These are phyloP conservation scores for Sminthurinus aureus DNA, from an alignment of 2,888 invertebrate species.

Conservation along the genomic window DNA sequence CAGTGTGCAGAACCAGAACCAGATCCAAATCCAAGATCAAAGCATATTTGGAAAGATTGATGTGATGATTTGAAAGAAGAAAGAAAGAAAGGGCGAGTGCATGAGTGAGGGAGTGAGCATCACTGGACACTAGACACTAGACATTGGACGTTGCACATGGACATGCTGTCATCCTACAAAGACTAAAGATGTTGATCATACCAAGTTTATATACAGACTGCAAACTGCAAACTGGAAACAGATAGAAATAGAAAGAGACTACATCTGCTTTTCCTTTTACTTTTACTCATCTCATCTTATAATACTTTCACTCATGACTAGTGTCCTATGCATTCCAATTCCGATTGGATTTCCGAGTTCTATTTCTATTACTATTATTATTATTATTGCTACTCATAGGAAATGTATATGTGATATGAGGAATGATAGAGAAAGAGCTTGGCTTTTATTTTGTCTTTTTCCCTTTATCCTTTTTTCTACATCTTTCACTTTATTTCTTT, in stretches of 20 bases:
- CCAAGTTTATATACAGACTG: no score
- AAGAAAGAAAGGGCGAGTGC: background rate
- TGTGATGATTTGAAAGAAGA: conserved; percentile 31
- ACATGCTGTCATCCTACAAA: background rate
- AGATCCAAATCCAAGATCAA: conserved; percentile 22
- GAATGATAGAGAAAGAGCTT: background rate
- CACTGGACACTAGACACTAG: background rate
- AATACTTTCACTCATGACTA: background rate
- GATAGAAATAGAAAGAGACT: no score
- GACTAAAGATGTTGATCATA: background rate
- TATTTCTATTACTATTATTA: no score
- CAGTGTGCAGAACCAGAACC: background rate
- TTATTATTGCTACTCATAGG: no score
- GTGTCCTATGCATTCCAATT: background rate
- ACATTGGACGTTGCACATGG: background rate
- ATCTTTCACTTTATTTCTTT: no score
- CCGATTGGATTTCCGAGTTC: background rate
- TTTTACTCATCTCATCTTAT: no score
- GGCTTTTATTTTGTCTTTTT: background rate
- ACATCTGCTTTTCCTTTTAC: no score
- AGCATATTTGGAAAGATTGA: conserved; percentile 40
- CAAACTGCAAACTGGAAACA: background rate
- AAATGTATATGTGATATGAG: background rate
- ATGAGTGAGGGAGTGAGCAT: background rate
- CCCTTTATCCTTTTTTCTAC: no score